Conservation (phyloP, 2,888 invertebrate genomes). For the Apoda limacodes region DNA sequence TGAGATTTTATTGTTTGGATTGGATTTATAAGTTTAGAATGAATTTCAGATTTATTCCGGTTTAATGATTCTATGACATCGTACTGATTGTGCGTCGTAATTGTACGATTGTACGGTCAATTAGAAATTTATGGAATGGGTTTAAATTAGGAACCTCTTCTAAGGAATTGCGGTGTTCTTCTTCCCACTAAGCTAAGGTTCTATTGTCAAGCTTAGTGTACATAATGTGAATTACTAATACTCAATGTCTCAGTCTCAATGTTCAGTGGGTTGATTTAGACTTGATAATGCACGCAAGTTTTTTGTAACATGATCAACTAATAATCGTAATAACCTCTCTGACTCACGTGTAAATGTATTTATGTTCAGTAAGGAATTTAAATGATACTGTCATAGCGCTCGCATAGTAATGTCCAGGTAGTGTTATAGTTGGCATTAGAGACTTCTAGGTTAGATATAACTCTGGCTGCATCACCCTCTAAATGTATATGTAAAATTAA, state of each 20-base stretch:
- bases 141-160: slow-evolving; percentile 11
- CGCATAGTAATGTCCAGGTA: slow-evolving; percentile 13
- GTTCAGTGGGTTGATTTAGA: slow-evolving; percentile 16
- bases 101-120: slow-evolving; percentile 14
- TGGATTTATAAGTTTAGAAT: too few relatives aligned
- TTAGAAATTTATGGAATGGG: slow-evolving; percentile 15
- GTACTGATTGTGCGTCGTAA: too few relatives aligned
- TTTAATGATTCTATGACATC: slow-evolving; percentile 14
- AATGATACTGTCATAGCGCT: slow-evolving; percentile 13
- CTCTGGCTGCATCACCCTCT: slow-evolving; percentile 18
- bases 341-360: neutral
- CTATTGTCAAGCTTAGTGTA: slow-evolving; percentile 14
- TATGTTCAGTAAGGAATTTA: slow-evolving; percentile 1
- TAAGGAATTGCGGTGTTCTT: slow-evolving; percentile 8
- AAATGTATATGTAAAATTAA: slow-evolving; percentile 20
- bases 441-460: slow-evolving; percentile 14
- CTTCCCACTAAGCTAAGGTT: slow-evolving; percentile 3
- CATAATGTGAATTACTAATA: slow-evolving; percentile 12
- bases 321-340: neutral
- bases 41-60: slow-evolving; percentile 2
- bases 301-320: slow-evolving; percentile 3
- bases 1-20: too few relatives aligned
- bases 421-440: slow-evolving; percentile 12
- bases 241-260: too few relatives aligned
- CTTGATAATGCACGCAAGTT: neutral